Conservation (phyloP, 2,113 vertebrate genomes). For the Canis aureus region DNA sequence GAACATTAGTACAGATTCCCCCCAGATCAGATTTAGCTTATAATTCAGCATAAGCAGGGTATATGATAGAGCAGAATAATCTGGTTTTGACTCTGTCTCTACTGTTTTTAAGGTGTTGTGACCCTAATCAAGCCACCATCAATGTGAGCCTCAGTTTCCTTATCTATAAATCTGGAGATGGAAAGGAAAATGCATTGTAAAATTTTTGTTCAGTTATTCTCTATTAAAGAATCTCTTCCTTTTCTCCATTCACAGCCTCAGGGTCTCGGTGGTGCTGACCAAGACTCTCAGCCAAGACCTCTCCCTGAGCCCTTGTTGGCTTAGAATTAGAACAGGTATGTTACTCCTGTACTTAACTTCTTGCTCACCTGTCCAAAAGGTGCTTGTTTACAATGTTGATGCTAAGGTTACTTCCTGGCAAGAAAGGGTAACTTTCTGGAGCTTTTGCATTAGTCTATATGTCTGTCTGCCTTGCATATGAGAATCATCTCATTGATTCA, state of each 20-base stretch:
- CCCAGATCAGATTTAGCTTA: background rate
- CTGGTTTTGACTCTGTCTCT: background rate
- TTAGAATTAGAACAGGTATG: background rate
- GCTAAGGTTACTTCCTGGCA: background rate
- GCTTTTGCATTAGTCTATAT: background rate
- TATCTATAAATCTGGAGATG: background rate
- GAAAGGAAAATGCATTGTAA: background rate
- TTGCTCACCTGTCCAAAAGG: background rate
- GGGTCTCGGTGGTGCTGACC: too few relatives aligned
- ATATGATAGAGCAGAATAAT: background rate
- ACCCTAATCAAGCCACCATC: background rate
- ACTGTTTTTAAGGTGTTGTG: background rate
- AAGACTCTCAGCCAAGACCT: background rate
- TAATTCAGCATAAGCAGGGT: background rate
- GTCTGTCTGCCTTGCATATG: background rate
- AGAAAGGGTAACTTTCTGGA: background rate
- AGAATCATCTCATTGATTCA: background rate
- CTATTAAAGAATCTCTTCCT: background rate
- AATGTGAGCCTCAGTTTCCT: background rate
- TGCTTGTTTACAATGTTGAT: background rate
- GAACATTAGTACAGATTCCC: background rate
- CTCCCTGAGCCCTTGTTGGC: background rate
- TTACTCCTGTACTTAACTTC: background rate
- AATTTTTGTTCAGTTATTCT: background rate
- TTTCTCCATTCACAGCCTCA: background rate